Evolutionary conservation across 2,888 invertebrate genomes (phyloP), one percentile per base, ranked within the genome.

Genomic region (Eupeodes latifasciatus): DNA sequence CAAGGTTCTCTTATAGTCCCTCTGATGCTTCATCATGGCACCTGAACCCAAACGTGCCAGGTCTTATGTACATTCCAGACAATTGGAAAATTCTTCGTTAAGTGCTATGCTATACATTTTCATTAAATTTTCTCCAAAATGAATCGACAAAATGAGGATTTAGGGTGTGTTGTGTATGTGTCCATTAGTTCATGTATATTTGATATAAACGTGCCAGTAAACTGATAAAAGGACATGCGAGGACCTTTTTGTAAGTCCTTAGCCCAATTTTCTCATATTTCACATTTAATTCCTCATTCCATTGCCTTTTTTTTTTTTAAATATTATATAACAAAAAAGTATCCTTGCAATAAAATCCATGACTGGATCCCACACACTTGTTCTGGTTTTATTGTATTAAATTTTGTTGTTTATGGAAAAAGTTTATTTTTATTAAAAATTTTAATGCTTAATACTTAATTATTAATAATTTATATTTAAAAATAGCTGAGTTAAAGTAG

Each of bases 231-330:
- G 72, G 72, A 59, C 51, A 72, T 49, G 40, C 12, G 40, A 66
- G 9, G 51, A 64, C 19, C 66, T 72, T 49, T 81, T 85, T 69
- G 51, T 14, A 10, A 75, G 67, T 69, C n/a, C 61, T 55, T 51
- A 74, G 57, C 62, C 77, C 78, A 81, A 78, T 81, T 62, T 57
- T 71, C 75, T 79, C 86, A 82, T 79, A 86, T 86, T 82, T 86
- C 78, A 79, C 71, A 53, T 69, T 67, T 79, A 78, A 79, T 78
- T 82, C 40, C 44, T 27, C 19, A 47, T 47, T 47, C 62, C 19
- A 55, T 61, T 40, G 16, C 62, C 16, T 74, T 78, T 57, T 40
- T 40, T 40, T n/a, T n/a, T n/a, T n/a, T n/a, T n/a, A n/a, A 7
- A 40, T 40, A 40, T 40, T 27, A 27, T 40, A 40, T 40, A 40